Conservation (phyloP, 1,140 invertebrate species). For the Portunus trituberculatus region DNA sequence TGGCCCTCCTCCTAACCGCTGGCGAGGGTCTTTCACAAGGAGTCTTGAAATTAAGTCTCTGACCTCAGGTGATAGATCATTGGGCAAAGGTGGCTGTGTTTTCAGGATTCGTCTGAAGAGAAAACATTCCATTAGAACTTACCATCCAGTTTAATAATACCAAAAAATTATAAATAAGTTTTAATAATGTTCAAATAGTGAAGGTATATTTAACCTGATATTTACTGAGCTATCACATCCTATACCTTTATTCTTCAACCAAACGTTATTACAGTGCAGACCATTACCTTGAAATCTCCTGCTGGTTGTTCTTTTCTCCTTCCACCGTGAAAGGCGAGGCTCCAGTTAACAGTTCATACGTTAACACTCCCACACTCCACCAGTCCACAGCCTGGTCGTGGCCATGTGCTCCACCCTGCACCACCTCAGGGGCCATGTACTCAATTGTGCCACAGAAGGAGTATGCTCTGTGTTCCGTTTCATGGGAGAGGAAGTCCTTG, state of each 20-base stretch:
- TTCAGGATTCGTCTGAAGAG: slow-evolving; percentile 88
- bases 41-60: slow-evolving; percentile 87
- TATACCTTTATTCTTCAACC: not conserved
- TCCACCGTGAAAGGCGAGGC: slow-evolving; percentile 98
- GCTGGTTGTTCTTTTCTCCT: slow-evolving; percentile 94
- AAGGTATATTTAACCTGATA: not conserved
- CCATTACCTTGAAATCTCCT: slow-evolving; percentile 88
- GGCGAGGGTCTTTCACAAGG: slow-evolving; percentile 92
- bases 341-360: slow-evolving; percentile 97
- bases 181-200: not conserved
- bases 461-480: slow-evolving; percentile 89
- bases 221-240: not conserved
- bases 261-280: not conserved
- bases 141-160: too few species aligned
- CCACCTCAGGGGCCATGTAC: slow-evolving; percentile 97
- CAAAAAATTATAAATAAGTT: too few species aligned
- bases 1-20: slow-evolving; percentile 90
- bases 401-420: slow-evolving; percentile 89
- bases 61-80: slow-evolving; percentile 84
- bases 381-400: slow-evolving; percentile 98
- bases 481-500: slow-evolving; percentile 80
- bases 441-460: slow-evolving; percentile 99
- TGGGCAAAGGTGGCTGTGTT: slow-evolving; percentile 92
- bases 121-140: slow-evolving; percentile 70
- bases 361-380: slow-evolving; percentile 98